A percentile compares a stretch with the other conserved stretches of the same genome.
Conservation (phyloP, 2,113 vertebrate genomes). For the Pseudonaja textilis region DNA sequence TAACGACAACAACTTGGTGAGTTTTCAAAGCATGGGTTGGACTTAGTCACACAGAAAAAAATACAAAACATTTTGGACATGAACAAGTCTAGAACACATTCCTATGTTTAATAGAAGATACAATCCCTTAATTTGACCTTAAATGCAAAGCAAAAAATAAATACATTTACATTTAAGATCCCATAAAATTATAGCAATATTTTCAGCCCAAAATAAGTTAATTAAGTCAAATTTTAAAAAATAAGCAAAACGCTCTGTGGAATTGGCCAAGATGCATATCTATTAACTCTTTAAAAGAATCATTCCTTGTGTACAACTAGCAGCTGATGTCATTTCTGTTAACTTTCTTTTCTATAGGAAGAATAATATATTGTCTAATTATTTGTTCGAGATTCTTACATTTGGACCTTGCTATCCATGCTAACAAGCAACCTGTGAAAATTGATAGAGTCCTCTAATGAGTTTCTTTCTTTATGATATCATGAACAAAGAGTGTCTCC, state of each 20-base stretch:
- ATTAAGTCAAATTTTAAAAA: background rate
- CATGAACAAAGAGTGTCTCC: background rate
- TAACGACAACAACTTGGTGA: background rate
- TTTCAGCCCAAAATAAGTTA: background rate
- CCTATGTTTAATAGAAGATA: background rate
- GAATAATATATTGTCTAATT: background rate
- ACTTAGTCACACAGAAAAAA: background rate
- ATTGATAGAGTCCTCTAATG: background rate
- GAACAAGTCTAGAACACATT: too few relatives aligned
- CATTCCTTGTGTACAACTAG: background rate
- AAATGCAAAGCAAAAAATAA: background rate
- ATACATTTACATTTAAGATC: background rate
- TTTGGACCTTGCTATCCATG: background rate
- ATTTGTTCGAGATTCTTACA: background rate
- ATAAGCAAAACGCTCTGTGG: background rate
- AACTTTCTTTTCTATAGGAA: background rate
- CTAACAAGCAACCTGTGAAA: background rate
- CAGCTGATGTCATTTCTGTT: background rate
- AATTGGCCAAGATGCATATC: background rate
- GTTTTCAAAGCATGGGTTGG: background rate
- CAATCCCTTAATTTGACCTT: background rate
- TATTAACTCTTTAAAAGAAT: background rate
- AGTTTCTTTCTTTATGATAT: background rate
- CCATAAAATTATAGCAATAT: background rate
- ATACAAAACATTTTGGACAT: background rate